phyloP scores from a whole-genome alignment of 2,888 invertebrate species.

The Drosophila colorata region DNA sequence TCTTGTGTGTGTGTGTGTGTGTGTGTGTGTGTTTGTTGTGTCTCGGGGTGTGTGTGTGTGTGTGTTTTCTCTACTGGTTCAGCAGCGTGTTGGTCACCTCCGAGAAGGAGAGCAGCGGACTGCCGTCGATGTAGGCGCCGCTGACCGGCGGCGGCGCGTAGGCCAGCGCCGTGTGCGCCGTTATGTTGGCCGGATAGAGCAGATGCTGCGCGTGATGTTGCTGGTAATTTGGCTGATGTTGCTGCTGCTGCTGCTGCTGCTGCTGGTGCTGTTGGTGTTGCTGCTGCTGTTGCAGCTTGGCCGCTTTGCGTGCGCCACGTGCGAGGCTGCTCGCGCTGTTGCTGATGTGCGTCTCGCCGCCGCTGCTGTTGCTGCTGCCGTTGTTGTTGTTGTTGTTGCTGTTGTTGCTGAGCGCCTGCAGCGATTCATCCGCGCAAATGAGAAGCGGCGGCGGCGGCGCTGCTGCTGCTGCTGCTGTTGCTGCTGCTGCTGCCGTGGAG shows the following conservation, averaged over 20 bases:
- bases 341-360: slow-evolving; percentile 39
- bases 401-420: slow-evolving; percentile 55
- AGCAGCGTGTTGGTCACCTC: slow-evolving; percentile 92
- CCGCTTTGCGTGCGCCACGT: slow-evolving; percentile 49
- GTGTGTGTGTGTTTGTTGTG: slow-evolving; percentile 18
- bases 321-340: slow-evolving; percentile 18
- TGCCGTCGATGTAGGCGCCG: slow-evolving; percentile 87
- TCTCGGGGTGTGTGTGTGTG: neutral
- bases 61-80: slow-evolving; percentile 86
- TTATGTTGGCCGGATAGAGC: slow-evolving; percentile 84
- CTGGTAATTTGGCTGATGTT: slow-evolving; percentile 58
- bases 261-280: slow-evolving; percentile 55
- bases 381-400: slow-evolving; percentile 6
- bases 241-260: slow-evolving; percentile 43
- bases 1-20: slow-evolving; percentile 32
- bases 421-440: slow-evolving; percentile 65
- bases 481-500: slow-evolving; percentile 56
- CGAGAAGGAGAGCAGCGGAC: slow-evolving; percentile 91
- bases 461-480: slow-evolving; percentile 55
- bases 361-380: neutral
- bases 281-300: slow-evolving; percentile 51
- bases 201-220: slow-evolving; percentile 69
- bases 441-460: slow-evolving; percentile 66
- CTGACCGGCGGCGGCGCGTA: slow-evolving; percentile 86
- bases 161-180: slow-evolving; percentile 85